Evolutionary conservation across 2,888 invertebrate genomes (phyloP), one percentile per base, ranked within the genome.

Genomic region (Acanthopleura granulata): DNA sequence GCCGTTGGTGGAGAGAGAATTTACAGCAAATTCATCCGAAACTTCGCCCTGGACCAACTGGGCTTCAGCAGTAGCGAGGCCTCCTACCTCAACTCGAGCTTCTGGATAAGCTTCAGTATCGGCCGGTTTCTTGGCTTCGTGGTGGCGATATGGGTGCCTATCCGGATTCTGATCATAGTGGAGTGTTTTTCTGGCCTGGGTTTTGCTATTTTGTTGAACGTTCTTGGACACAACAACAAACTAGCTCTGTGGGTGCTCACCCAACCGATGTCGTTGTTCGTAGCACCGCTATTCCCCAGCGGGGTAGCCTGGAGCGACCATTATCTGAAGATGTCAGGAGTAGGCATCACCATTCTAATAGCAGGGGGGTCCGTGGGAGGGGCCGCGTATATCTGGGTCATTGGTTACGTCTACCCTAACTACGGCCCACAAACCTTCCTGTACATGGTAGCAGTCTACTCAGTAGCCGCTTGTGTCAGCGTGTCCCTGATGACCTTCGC

Each of bases 241-340:
- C 51, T 76, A 0, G 79, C 80, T 18, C 62, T 85, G 15, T 86
- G 86, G 85, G 71, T 84, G 14, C 77, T 85, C 18, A 77, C 80
- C 0, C 77, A 74, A 62, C 75, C 80, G 0, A 72, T 84, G 25
- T 85, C 80, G 11, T 75, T 83, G 29, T 84, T 83, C 73, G 79
- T 82, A 16, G 82, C 83, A 0, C 82, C 81, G 0, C 75, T 81
- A 16, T 84, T 85, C 66, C 86, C 86, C 0, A 78, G 81, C 14
- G 83, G 83, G 16, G 81, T 85, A 12, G 82, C 82, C 0, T 85
- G 85, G 85, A 81, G 79, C 0, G 82, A 86, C 66, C 81, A 72
- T 51, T 81, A 85, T 62, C 73, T 85, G 9, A 77, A 81, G 27
- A 81, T 86, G 80, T 84, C 84, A 11, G 82, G 84, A 11, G 76